Conservation (phyloP, 2,797 vertebrate genomes). For the Protonibea diacanthus region DNA sequence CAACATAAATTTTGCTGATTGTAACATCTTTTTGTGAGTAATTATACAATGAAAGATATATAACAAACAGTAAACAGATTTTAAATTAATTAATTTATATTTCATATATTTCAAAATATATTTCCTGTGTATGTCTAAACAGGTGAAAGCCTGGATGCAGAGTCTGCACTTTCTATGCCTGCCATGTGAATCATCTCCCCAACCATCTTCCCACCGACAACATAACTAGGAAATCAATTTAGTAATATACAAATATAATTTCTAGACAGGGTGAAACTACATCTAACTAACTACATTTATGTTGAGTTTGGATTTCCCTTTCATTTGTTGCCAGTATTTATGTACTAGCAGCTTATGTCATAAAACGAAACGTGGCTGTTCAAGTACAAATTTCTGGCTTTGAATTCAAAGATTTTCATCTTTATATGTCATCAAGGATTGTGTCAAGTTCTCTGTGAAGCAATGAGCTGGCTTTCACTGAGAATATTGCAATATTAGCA, state of each 20-base stretch:
- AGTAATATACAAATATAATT: not conserved
- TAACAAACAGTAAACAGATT: no score
- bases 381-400: not conserved
- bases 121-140: no score
- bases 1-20: no score
- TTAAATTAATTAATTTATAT: no score
- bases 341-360: not conserved
- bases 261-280: not conserved
- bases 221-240: not conserved
- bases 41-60: no score
- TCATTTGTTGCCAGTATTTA: not conserved
- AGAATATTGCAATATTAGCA: constrained; percentile 1
- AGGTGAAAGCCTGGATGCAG: no score
- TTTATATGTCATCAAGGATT: not conserved
- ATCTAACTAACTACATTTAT: not conserved
- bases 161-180: no score
- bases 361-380: not conserved
- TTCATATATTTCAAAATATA: no score
- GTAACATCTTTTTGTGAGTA: no score
- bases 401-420: not conserved
- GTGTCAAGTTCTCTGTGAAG: not conserved
- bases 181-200: no score
- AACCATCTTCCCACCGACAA: no score
- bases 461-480: not conserved
- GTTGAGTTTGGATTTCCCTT: not conserved